Conservation (phyloP, 2,113 vertebrate species). For the Passer montanus region DNA sequence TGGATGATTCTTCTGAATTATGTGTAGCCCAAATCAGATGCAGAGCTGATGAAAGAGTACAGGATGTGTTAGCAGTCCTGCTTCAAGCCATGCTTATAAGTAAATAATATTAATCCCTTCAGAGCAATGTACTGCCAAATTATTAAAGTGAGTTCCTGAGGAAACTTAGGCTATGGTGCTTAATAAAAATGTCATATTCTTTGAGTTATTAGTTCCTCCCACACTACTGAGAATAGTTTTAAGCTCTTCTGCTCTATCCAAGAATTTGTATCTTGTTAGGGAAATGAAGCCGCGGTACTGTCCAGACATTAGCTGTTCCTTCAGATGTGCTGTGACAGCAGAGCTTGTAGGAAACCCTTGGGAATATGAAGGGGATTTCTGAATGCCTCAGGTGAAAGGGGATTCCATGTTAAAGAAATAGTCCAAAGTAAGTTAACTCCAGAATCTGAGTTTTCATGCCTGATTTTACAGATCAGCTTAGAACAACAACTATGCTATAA, state of each 20-base stretch:
- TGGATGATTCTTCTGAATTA: slow-evolving; percentile 61
- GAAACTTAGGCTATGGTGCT: slow-evolving; percentile 20
- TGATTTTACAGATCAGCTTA: neutral
- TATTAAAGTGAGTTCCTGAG: slow-evolving; percentile 61
- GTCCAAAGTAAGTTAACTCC: neutral
- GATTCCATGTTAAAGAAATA: neutral
- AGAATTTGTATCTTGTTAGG: neutral
- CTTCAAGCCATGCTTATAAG: slow-evolving; percentile 25
- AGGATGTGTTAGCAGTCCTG: slow-evolving; percentile 30
- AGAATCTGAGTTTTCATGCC: neutral
- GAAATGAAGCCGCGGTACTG: neutral
- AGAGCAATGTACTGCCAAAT: slow-evolving; percentile 58
- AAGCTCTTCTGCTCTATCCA: slow-evolving; percentile 37
- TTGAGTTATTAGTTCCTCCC: slow-evolving; percentile 58
- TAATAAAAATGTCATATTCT: slow-evolving; percentile 68
- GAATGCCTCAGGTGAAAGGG: neutral
- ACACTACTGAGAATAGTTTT: slow-evolving; percentile 41
- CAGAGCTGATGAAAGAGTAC: slow-evolving; percentile 23
- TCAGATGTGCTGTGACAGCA: neutral
- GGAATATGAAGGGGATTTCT: neutral
- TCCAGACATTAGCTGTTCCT: neutral
- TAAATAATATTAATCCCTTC: slow-evolving; percentile 67
- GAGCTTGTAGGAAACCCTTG: neutral
- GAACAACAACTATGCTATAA: neutral
- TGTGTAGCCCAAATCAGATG: slow-evolving; percentile 7